Conservation (phyloP, 2,797 vertebrate genomes). For the Bryconaethiops microstoma region DNA sequence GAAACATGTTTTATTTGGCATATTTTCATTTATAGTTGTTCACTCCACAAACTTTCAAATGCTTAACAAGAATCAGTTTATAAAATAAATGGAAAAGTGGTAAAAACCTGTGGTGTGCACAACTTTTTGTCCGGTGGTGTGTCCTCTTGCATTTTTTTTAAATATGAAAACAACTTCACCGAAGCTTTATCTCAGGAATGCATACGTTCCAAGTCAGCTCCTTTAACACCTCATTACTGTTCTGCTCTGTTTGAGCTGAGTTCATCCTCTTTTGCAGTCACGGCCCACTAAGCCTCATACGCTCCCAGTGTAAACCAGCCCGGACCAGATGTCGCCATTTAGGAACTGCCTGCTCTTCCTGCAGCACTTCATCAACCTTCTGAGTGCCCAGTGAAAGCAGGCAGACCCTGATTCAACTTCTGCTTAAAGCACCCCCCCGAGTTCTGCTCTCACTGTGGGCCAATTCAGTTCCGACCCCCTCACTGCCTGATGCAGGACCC, state of each 20-base stretch:
- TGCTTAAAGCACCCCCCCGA: constrained; percentile 20
- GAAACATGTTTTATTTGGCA: too few relatives aligned
- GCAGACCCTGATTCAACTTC: constrained; percentile 35
- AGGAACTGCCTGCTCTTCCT: constrained; percentile 31
- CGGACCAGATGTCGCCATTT: constrained; percentile 51
- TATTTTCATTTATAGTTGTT: too few relatives aligned
- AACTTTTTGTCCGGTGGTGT: too few relatives aligned
- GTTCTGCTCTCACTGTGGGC: constrained; percentile 5
- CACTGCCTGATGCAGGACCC: constrained; percentile 25
- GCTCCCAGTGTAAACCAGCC: constrained; percentile 20
- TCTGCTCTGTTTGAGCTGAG: constrained; percentile 13
- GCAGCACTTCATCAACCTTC: constrained; percentile 46
- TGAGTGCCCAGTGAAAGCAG: constrained; percentile 47
- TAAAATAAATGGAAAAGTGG: too few relatives aligned
- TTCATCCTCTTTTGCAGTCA: constrained; percentile 19
- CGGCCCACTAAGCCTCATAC: constrained; percentile 22
- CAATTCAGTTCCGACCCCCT: constrained; percentile 23
- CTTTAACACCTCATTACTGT: constrained; percentile 33
- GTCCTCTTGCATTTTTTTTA: background rate
- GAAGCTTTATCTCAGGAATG: background rate
- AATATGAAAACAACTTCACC: too few relatives aligned
- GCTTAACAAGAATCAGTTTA: too few relatives aligned
- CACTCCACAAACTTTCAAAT: too few relatives aligned
- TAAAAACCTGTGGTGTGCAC: too few relatives aligned
- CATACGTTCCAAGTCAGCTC: constrained; percentile 5